Evolutionary conservation across 1,140 invertebrate species (phyloP), one percentile per base, ranked within the genome.

Genomic region (Cyrtorhinus lividipennis): DNA sequence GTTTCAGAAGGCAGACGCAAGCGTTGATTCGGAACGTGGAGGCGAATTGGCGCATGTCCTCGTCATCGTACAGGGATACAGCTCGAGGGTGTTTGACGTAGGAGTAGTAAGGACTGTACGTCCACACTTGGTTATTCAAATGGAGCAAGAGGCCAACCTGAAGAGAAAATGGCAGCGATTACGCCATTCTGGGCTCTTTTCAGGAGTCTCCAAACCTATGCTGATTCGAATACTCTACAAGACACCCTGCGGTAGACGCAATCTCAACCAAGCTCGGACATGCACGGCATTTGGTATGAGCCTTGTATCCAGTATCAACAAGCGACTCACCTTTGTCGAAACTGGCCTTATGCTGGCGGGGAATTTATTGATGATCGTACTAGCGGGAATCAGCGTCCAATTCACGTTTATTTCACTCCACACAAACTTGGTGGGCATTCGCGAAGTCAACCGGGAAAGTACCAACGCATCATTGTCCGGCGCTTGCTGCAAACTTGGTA

Each of bases 11-110:
- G 67, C 84, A 85, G 61, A 92, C 80, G 69, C 92, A 95, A 3
- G 90, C 86, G 1, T 90, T 93, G 44, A 91, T 76, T 69, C 90
- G 84, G 70, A 88, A 96, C 73, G 95, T 90, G 65, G 94, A 88
- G 53, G 92, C 79, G 70, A 95, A 95, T 63, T 90, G 85, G 65
- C 83, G 81, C 70, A 92, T 81, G 69, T 94, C 92, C 68, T 95
- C 92, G 10, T 84, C 83, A 73, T 85, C 85, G 70, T 85, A 86
- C 27, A 90, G 81, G 63, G 91, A 88, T 73, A 91, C 94, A 69
- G 89, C 92, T 30, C 92, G 79, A 0, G 91, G 92, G 72, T 91
- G 93, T 62, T 86, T 84, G 1, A 85, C 85, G 64, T 86, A 78
- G 0, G 90, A 83, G 24, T 89, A 80, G 20, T 85, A 85, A 25